A percentile compares a stretch with the other conserved stretches of the same genome.
Conservation (phyloP, 2,113 vertebrate genomes). For the Rhagologus leucostigma region DNA sequence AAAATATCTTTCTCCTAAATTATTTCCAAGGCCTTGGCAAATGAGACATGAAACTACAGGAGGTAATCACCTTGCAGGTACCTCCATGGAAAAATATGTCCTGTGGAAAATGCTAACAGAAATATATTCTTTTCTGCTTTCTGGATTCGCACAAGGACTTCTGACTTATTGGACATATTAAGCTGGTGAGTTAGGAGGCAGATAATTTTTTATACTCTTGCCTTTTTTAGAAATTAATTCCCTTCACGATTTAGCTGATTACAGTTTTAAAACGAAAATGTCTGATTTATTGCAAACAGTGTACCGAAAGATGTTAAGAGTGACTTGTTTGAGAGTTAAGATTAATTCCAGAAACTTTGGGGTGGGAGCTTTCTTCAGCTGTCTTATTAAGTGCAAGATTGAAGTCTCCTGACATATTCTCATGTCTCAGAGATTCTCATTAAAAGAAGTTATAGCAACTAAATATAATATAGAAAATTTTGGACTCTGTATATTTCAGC, state of each 20-base stretch:
- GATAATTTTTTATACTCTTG: not conserved
- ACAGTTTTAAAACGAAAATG: conserved; percentile 8
- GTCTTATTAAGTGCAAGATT: conserved; percentile 21
- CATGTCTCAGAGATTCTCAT: not conserved
- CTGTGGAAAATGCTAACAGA: not conserved
- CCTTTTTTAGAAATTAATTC: not conserved
- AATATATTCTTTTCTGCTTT: not conserved
- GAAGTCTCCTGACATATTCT: not conserved
- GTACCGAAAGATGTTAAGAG: not conserved
- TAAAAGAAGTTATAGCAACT: not conserved
- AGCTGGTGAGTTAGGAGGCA: not conserved
- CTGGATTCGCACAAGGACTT: conserved; percentile 9
- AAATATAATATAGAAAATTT: not conserved
- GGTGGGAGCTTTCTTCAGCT: not conserved
- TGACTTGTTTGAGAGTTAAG: not conserved
- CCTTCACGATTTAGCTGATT: not conserved
- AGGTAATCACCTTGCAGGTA: not conserved
- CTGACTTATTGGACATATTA: conserved; percentile 26
- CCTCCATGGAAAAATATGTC: not conserved
- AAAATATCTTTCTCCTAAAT: not conserved
- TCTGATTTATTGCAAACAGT: conserved; percentile 25
- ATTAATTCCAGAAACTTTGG: conserved; percentile 12
- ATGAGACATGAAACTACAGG: not conserved
- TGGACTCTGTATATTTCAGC: not conserved
- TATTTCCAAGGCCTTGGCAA: conserved; percentile 5